Conservation (phyloP, 2,888 invertebrate genomes). For the Trichopoda pennipes region DNA sequence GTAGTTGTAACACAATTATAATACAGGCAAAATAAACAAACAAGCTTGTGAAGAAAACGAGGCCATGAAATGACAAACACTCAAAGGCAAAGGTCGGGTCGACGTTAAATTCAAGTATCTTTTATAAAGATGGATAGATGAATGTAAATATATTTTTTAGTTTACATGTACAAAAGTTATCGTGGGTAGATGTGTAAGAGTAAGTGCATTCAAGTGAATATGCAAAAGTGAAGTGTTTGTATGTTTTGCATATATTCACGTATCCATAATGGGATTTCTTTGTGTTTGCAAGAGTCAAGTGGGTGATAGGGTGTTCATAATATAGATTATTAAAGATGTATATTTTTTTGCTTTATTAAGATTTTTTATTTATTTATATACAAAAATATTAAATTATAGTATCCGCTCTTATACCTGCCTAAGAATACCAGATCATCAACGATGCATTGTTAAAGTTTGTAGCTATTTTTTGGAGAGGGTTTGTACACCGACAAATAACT, state of each 20-base stretch:
- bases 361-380: too few relatives aligned
- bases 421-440: too few relatives aligned
- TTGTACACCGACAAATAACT: too few relatives aligned
- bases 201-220: slow-evolving; percentile 12
- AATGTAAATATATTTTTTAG: slow-evolving; percentile 1
- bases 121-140: not conserved
- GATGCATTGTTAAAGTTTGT: too few relatives aligned
- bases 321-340: not conserved
- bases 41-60: slow-evolving; percentile 59
- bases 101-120: slow-evolving; percentile 53
- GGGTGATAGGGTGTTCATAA: not conserved
- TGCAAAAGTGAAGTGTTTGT: slow-evolving; percentile 41
- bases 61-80: slow-evolving; percentile 68
- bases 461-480: too few relatives aligned
- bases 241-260: slow-evolving; percentile 3
- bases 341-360: too few relatives aligned
- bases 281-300: slow-evolving; percentile 27
- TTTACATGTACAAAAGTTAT: not conserved
- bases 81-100: slow-evolving; percentile 66
- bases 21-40: slow-evolving; percentile 61
- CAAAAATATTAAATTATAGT: not conserved
- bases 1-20: slow-evolving; percentile 61
- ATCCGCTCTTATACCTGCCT: not conserved
- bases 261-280: slow-evolving; percentile 25
- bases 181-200: not conserved